Evolutionary conservation across 2,797 vertebrate species (phyloP).

Genomic region (Emydoidea blandingii): DNA sequence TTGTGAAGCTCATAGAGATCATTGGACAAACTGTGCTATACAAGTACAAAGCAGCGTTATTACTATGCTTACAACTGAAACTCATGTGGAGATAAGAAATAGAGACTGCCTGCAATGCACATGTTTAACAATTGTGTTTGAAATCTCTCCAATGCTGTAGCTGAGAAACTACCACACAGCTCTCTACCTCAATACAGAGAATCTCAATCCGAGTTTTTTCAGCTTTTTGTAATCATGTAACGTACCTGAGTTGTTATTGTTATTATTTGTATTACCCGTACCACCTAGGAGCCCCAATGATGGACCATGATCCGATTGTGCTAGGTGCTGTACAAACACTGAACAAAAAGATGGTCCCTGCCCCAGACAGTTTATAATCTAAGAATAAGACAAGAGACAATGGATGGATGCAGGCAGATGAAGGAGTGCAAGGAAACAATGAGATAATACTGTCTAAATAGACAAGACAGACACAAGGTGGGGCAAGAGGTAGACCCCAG

Average conservation of each 20-base stretch:
- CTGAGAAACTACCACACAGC: not conserved
- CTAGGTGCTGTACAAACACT: not conserved
- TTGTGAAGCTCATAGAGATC: slow-evolving; percentile 2
- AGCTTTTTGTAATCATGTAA: not conserved
- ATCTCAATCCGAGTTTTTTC: not conserved
- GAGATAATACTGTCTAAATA: not conserved
- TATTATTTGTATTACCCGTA: not conserved
- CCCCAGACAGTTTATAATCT: not conserved
- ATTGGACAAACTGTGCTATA: not conserved
- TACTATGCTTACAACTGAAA: not conserved
- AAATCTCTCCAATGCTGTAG: not conserved
- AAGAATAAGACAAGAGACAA: not conserved
- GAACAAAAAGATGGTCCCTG: not conserved
- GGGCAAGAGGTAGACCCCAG: not conserved
- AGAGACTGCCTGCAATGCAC: not conserved
- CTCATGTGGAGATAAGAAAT: not conserved
- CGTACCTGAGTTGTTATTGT: not conserved
- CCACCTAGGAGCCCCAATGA: not conserved
- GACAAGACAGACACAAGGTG: not conserved
- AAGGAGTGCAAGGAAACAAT: not conserved
- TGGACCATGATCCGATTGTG: not conserved
- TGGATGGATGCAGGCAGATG: not conserved
- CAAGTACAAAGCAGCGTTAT: not conserved
- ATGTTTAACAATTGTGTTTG: slow-evolving; percentile 6
- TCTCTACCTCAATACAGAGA: not conserved